phyloP scores from a whole-genome alignment of 2,888 invertebrate genomes.

The Laothoe populi region DNA sequence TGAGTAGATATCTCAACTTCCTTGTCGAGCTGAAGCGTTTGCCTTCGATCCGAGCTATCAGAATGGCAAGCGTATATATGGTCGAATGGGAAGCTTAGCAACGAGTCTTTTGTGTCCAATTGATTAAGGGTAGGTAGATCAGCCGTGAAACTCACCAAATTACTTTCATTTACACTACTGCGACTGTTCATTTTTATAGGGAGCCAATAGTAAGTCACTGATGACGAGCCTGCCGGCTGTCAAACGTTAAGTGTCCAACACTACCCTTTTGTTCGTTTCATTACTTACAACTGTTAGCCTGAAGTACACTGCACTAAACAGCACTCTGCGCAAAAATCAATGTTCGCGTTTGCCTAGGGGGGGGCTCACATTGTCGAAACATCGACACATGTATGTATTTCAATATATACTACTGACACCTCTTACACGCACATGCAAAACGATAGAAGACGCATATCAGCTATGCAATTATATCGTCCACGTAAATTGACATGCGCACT shows the following conservation, averaged over 20 bases:
- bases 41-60: conserved; percentile 62
- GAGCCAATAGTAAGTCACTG: conserved; percentile 60
- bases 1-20: conserved; percentile 70
- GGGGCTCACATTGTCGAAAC: conserved; percentile 70
- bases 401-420: conserved; percentile 63
- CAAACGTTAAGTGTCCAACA: conserved; percentile 65
- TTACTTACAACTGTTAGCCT: conserved; percentile 65
- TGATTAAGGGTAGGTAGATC: conserved; percentile 70
- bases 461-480: conserved; percentile 49
- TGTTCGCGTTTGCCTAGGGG: conserved; percentile 41
- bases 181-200: conserved; percentile 81
- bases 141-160: conserved; percentile 78
- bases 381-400: conserved; percentile 57
- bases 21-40: conserved; percentile 65
- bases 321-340: conserved; percentile 42
- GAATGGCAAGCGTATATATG: conserved; percentile 89
- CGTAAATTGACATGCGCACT: conserved; percentile 41
- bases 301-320: conserved; percentile 44
- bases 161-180: conserved; percentile 77
- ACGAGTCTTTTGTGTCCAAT: conserved; percentile 80
- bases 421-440: conserved; percentile 76
- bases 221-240: conserved; percentile 81
- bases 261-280: conserved; percentile 71
- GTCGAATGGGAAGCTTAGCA: conserved; percentile 87
- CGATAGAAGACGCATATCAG: conserved; percentile 67